Evolutionary conservation across 37 sponge, comb jelly and placozoan genomes (phyloP), one percentile per base, ranked within the genome.

Genomic region (Petrosia ficiformis): DNA sequence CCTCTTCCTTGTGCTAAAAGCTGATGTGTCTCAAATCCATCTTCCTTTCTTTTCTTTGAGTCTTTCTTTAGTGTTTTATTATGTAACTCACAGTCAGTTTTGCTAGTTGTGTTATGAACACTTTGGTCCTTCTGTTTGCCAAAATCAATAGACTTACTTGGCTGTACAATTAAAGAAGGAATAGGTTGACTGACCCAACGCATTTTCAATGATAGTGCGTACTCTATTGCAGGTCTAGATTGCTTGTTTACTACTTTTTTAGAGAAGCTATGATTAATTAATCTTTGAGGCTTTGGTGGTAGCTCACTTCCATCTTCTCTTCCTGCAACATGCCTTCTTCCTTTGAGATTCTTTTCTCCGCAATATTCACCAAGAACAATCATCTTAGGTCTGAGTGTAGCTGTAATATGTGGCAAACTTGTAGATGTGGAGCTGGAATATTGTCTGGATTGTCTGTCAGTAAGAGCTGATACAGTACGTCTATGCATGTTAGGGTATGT

Each of bases 401-500:
- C 30, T 30, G 67, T 6, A 26, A 67, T 61, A 8, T 48, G 54
- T 19, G 54, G 14, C 14, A 14, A 8, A 19, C 14, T 48, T 26
- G 63, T 26, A 26, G 6, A 29, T 24, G 5, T 26, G 22, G 63
- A 29, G n/a, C n/a, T 24, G n/a, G 63, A 61, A 22, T 22, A 61
- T 26, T 29, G 6, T 26, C 63, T n/a, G 26, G 6, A 24, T n/a
- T 6, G 28, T n/a, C 25, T n/a, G 22, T 5, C 28, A n/a, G 28
- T 6, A 22, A 2, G 43, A 39, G 40, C 25, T 22, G 42, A 14
- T 30, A 16, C 29, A 5, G 25, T 43, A 63, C 16, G 33, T 35
- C 76, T 37, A 43, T 86, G 56, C 74, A 85, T 67, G 42, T 79
- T 78, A 6, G 71, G 86, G 65, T 70, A 79, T 42, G 80, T 79